Base-by-base conservation (phyloP, 1,140 invertebrate species). In the Drosophila erecta region DNA sequence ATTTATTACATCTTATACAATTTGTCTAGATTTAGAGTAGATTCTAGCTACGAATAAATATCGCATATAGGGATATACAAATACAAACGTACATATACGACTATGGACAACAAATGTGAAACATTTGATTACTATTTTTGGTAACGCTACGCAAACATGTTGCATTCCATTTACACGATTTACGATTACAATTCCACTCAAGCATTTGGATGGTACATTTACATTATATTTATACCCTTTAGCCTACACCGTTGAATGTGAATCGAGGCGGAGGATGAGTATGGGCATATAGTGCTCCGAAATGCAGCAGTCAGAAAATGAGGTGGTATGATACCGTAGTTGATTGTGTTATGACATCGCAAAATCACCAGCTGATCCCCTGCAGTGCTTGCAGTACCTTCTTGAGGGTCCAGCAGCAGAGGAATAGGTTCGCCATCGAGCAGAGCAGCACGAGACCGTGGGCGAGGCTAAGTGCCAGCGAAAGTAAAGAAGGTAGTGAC, bases 371-470 rank as follows among this genome's bases (percentile, higher is more conserved):
- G 20, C 27, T 44, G 24, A 14, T n/a, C 8, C 40, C 11, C 20
- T 44, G 54, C 24, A 76, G 14, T 17, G 76, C 38, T 4, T 44
- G 17, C 5, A 79, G 6, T 1, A 76, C 62, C 55, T 81, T 81
- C 17, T 54, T 72, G 14, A 87, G 49, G 6, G 75, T 53, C 58
- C 62, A 59, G 41, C 55, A 64, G 47, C 65, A 79, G 33, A 79
- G 43, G n/a, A 76, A 33, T 11, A 67, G 58, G 54, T 81, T 86
- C 30, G 67, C 53, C 8, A 87, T 12, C 14, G 67, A 54, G 30
- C 71, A 83, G 20, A 86, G 24, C 40, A 76, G 41, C 1, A 89
- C 57, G 2, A 72, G 77, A 7, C 49, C 6, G 10, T 74, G 58
- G 46, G 69, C 67, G 20, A 58, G 55, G 54, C 58, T 24, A 14